Evolutionary conservation across 2,888 invertebrate genomes (phyloP), one percentile per base, ranked within the genome.

Genomic region (Volucella bombylans): DNA sequence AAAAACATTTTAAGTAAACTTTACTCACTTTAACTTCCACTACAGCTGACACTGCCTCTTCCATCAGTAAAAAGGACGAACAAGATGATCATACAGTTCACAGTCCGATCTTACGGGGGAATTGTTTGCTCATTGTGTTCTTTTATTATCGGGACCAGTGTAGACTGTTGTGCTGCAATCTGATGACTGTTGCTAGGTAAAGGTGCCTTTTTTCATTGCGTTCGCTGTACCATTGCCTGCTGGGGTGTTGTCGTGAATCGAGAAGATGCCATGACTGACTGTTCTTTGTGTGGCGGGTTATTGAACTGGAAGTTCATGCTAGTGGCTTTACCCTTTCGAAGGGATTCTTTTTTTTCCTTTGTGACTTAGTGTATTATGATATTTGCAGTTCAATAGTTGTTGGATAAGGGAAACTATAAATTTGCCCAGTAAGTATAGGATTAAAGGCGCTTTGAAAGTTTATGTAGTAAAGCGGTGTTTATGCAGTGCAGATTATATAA

Each of bases 101-200:
- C 6, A 31, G 31, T 31, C 31, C 54, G 41, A 55, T 74, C 74
- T 50, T 74, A 64, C 49, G 41, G 65, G 61, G 74, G 39, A 49
- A 57, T 12, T 41, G 43, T 57, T 57, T 14, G 41, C 15, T 23
- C 50, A 65, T 65, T 65, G 57, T 59, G n/a, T 74, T 74, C 74
- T 65, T 74, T 67, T 74, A 73, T 62, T 73, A 54, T 73, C 47
- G 43, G 72, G 61, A 62, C 72, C 62, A 47, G 62, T 54, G 54
- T 23, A 47, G 54, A 73, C 54, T 62, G 45, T 12, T 62, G 15
- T 47, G 39, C 41, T 39, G 39, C 59, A 31, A 61, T 15, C 9
- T 39, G 43, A 12, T 15, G 62, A 54, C 39, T 54, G 18, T 65
- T 65, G 64, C 54, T 47, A 72, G 38, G 62, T 39, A 54, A 62